phyloP scores from a whole-genome alignment of 2,888 invertebrate species.

The Iselma pallidipennis region DNA sequence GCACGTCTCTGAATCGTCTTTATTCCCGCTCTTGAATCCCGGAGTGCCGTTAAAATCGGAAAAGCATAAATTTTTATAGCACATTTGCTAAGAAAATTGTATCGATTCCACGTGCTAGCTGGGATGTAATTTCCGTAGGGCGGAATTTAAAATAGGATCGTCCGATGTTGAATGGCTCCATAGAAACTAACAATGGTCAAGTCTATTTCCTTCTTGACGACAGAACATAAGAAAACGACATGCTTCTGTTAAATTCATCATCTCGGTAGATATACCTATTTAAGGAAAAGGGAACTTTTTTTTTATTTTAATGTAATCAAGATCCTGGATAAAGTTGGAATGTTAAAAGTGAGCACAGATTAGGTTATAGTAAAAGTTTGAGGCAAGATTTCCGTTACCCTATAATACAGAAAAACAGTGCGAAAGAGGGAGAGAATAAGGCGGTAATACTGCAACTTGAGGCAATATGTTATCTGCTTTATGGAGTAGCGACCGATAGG shows the following conservation, averaged over 20 bases:
- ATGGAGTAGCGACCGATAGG: conserved; percentile 44
- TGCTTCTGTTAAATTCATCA: not conserved
- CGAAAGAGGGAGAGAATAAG: not conserved
- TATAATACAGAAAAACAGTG: not conserved
- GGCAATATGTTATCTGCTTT: conserved; percentile 47
- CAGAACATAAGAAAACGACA: conserved; percentile 29
- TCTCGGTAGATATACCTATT: not conserved
- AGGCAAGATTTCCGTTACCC: conserved; percentile 26
- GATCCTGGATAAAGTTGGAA: conserved; percentile 37
- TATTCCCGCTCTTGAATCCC: conserved; percentile 34
- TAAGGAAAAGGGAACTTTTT: conserved; percentile 20
- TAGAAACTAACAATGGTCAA: conserved; percentile 47
- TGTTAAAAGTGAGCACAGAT: conserved; percentile 39
- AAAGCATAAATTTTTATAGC: conserved; percentile 49
- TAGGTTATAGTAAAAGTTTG: conserved; percentile 39
- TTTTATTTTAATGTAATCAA: conserved; percentile 40
- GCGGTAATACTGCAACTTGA: conserved; percentile 28
- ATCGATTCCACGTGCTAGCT: conserved; percentile 40
- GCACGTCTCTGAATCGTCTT: conserved; percentile 32
- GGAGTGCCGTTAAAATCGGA: conserved; percentile 43
- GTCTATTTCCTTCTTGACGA: conserved; percentile 43
- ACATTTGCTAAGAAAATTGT: conserved; percentile 50
- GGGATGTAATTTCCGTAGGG: conserved; percentile 44
- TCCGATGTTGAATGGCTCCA: conserved; percentile 33
- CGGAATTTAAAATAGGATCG: conserved; percentile 39